These are phyloP conservation scores for Hirundichthys speculiger DNA, from an alignment of 2,113 vertebrate species.

Conservation along the genomic window DNA sequence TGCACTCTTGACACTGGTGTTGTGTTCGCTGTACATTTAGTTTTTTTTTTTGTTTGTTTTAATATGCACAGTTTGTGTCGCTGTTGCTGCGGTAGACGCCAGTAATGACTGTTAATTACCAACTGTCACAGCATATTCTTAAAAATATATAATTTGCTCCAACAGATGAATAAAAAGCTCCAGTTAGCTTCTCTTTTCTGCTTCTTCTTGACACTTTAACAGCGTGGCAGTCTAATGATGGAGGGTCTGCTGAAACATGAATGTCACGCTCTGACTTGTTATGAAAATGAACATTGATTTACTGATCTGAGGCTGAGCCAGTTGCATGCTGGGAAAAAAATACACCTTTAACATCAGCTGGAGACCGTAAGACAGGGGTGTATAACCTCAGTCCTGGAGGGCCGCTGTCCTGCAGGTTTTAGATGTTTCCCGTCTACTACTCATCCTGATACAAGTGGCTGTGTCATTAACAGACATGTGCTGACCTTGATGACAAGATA, in stretches of 20 bases:
- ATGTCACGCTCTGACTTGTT: not conserved
- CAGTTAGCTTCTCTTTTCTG: not conserved
- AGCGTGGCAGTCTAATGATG: not conserved
- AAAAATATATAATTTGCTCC: not conserved
- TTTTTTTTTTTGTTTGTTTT: accelerated
- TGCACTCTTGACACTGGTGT: too few species aligned
- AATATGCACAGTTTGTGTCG: too few species aligned
- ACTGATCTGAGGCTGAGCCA: not conserved
- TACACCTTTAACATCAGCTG: not conserved
- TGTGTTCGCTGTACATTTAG: too few species aligned
- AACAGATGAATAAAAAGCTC: not conserved
- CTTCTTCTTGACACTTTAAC: not conserved
- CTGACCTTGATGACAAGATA: too few species aligned
- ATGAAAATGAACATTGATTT: slow-evolving; percentile 35
- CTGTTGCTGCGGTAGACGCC: too few species aligned
- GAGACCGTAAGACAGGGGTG: too few species aligned
- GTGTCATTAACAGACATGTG: too few species aligned
- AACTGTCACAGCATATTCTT: not conserved
- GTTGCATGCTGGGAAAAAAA: not conserved
- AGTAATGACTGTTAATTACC: not conserved
- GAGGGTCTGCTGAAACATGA: slow-evolving; percentile 1
- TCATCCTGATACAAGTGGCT: too few species aligned
- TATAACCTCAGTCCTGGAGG: too few species aligned
- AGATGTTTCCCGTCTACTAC: too few species aligned
- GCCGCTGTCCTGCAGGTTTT: too few species aligned